Base-by-base conservation (phyloP, 1,140 invertebrate species). In the Venustaconcha ellipsiformis region DNA sequence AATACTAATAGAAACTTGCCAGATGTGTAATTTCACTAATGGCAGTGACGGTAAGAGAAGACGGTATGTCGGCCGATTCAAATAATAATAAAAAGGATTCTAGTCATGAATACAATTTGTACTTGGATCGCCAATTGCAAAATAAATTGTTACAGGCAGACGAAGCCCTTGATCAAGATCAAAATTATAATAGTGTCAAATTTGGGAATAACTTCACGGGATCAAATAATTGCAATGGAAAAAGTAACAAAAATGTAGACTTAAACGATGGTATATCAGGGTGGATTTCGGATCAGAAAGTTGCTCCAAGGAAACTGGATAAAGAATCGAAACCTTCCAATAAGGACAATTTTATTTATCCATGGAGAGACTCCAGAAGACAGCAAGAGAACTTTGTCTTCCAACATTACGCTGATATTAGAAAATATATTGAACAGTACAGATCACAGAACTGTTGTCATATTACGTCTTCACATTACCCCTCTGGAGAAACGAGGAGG, bases 381-480 rank as follows among this genome's bases (percentile, higher is more conserved):
- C 77, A 79, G 18, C 70, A 79, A 63, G 74, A 80, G 20, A 72
- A 66, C 66, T 87, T 76, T 82, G 76, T 83, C 56, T 88, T 88
- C 72, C 81, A 79, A 70, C 85, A 88, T 77, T 88, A 87, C 79
- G 48, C 71, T 23, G 83, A 85, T 59, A 62, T 66, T 15, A 77
- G 70, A 57, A 78, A 74, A 20, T 88, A 88, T 75, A 87, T 87
- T 37, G 84, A 87, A 77, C 86, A 88, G 62, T 88, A 88, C 74
- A 70, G 86, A 70, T 73, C 74, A 56, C 79, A 88, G 57, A 81
- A 86, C 77, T 66, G 80, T 13, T 84, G 82, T 70, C 75, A 66
- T 58, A 72, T 71, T 57, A 70, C 67, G 69, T 60, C 55, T 1
- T 62, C 59, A 72, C 14, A 62, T 55, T n/a, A 26, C 26, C 17